Base-by-base conservation (phyloP, 2,113 vertebrate species). In the Oxyura jamaicensis region DNA sequence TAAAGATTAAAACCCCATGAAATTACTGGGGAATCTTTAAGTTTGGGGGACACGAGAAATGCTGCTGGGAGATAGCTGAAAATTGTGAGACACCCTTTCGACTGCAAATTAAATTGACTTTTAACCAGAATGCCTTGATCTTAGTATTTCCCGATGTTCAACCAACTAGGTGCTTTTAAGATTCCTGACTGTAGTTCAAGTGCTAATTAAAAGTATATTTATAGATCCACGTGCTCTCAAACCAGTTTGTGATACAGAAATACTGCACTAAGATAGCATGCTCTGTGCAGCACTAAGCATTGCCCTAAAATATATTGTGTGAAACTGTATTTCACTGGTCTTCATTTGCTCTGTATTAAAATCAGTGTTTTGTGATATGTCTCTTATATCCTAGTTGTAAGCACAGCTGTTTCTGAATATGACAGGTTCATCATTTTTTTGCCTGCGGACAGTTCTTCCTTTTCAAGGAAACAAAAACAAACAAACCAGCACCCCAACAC, bases 291-390 rank as follows among this genome's bases (percentile, higher is more conserved):
- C 6, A 6, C 46, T 91, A 89, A 53, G n/a, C 31, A 29, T 58
- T 80, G 63, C 59, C 59, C 73, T 80, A 53, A 90, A 91, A 67
- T 77, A 20, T 9, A 10, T 29, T 26, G 28, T 86, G 55, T 73
- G 67, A 90, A 92, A 77, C 11, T 3, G 46, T 35, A 18, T 75
- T 91, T 82, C 8, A 29, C 11, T 83, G 20, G 21, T 83, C 36
- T 62, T 85, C 83, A 56, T 91, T 91, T 88, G n/a, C 80, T 11
- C 31, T 63, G 7, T 22, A 23, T 92, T 80, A 94, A 88, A 88
- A 62, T 72, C 22, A 33, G 15, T 72, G 20, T 74, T 91, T 36
- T 59, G 2, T 89, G 29, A 83, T 83, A 10, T 41, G 36, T 82
- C 55, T 67, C 66, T 48, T 62, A n/a, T 29, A 10, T 71, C 33